Evolutionary conservation across 2,888 invertebrate genomes (phyloP).

Genomic region (Rhopalosiphum nymphaeae): DNA sequence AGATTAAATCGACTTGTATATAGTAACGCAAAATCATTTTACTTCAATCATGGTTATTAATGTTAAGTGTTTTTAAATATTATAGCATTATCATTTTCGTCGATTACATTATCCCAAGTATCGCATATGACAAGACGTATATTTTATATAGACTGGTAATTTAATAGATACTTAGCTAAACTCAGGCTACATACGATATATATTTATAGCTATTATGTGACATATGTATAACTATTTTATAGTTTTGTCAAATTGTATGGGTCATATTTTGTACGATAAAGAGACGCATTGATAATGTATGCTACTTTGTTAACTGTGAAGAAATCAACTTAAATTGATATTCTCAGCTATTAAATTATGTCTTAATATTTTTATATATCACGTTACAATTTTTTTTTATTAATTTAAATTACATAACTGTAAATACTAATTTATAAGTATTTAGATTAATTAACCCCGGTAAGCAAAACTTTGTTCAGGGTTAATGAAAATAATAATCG

Average conservation of each 20-base stretch:
- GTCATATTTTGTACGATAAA: no score
- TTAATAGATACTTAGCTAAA: not conserved
- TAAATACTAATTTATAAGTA: no score
- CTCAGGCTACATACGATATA: not conserved
- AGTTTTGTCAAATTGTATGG: not conserved
- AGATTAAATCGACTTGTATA: not conserved
- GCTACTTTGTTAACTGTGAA: not conserved
- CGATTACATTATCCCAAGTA: not conserved
- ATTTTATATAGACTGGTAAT: not conserved
- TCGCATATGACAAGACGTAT: not conserved
- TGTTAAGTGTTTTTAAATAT: not conserved
- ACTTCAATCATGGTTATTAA: not conserved
- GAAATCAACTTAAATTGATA: not conserved
- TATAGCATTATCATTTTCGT: not conserved
- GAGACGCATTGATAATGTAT: not conserved
- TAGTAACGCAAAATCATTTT: not conserved
- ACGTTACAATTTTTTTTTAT: not conserved
- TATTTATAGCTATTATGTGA: not conserved
- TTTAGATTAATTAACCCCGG: no score
- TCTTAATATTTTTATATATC: not conserved
- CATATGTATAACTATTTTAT: not conserved
- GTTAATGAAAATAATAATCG: no score
- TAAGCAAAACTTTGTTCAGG: no score
- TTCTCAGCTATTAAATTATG: not conserved
- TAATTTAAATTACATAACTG: no score